Conservation (phyloP, 2,797 vertebrate genomes). For the Lepus townsendii region DNA sequence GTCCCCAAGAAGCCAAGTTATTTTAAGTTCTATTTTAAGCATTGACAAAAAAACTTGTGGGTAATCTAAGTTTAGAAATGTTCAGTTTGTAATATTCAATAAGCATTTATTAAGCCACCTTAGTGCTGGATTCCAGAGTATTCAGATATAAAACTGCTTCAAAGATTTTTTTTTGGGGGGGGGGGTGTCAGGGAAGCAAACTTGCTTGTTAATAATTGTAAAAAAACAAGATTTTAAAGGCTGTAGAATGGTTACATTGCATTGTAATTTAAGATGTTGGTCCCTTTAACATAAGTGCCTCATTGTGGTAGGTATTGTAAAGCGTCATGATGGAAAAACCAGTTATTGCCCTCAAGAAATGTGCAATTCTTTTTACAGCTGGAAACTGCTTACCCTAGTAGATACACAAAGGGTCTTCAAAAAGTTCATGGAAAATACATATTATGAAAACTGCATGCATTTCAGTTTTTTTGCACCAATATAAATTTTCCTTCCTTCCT, state of each 20-base stretch:
- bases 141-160: conserved; percentile 40
- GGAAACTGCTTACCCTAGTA: conserved; percentile 7
- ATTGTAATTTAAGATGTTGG: conserved; percentile 11
- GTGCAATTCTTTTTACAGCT: not conserved
- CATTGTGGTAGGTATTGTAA: not conserved
- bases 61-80: conserved; percentile 16
- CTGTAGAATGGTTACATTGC: not conserved
- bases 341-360: not conserved
- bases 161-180: conserved; percentile 48
- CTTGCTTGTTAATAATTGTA: not conserved
- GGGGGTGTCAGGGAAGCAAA: not conserved
- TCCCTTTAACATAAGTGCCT: not conserved
- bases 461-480: no score
- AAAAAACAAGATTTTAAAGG: conserved; percentile 59
- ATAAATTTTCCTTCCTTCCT: no score
- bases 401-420: not conserved
- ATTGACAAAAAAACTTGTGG: conserved; percentile 34
- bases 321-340: not conserved
- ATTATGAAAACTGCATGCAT: no score
- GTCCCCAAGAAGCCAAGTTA: not conserved
- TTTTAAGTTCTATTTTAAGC: conserved; percentile 64
- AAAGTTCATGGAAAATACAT: no score
- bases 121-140: not conserved
- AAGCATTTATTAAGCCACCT: not conserved
- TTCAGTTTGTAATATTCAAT: conserved; percentile 62